phyloP scores from a whole-genome alignment of 2,888 invertebrate species.

The Cosmopolites sordidus region DNA sequence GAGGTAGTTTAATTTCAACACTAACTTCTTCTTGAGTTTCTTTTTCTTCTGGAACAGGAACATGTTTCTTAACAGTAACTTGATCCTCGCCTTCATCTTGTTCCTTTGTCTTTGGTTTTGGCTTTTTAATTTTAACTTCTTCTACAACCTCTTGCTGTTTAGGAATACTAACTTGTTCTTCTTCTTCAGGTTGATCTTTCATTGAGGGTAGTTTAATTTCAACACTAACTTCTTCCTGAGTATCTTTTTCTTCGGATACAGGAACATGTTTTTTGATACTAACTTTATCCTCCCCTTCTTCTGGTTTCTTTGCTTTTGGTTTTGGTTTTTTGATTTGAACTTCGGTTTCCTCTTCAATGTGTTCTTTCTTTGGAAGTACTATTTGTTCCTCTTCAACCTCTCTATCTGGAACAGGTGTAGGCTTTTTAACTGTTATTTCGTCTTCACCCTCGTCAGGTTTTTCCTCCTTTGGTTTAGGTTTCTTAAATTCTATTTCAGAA shows the following conservation, averaged over 20 bases:
- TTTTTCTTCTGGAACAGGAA: constrained; percentile 51
- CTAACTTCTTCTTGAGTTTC: constrained; percentile 49
- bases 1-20: constrained; percentile 37
- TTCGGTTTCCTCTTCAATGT: constrained; percentile 41
- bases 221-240: constrained; percentile 54
- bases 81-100: constrained; percentile 39
- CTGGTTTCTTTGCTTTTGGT: constrained; percentile 21
- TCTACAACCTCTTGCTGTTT: constrained; percentile 61
- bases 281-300: constrained; percentile 28
- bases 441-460: constrained; percentile 38
- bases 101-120: constrained; percentile 37
- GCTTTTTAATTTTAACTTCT: constrained; percentile 57
- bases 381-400: constrained; percentile 56
- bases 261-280: constrained; percentile 36
- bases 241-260: too few relatives aligned
- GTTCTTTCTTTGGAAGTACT: constrained; percentile 7
- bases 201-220: constrained; percentile 40
- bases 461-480: constrained; percentile 41
- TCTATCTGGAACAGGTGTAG: constrained; percentile 55
- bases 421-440: constrained; percentile 36
- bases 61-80: constrained; percentile 34
- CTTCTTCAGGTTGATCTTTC: constrained; percentile 35
- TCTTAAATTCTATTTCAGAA: constrained; percentile 58
- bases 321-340: constrained; percentile 39
- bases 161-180: constrained; percentile 43